phyloP scores from a whole-genome alignment of 2,113 vertebrate genomes.

The Saguinus imperator region DNA sequence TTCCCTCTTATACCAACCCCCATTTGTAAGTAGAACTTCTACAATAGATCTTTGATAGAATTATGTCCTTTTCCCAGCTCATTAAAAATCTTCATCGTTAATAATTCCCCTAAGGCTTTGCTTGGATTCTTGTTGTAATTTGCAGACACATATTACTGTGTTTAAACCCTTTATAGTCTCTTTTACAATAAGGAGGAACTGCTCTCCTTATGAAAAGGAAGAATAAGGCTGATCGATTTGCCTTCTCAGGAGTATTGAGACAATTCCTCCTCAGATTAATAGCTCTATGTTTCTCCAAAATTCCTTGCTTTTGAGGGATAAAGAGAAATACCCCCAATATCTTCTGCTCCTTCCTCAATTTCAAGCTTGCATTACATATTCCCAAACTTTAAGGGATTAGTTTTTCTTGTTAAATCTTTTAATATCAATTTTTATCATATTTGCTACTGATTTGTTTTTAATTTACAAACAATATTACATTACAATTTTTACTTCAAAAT shows the following conservation, averaged over 20 bases:
- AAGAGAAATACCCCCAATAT: not conserved
- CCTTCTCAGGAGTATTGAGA: not conserved
- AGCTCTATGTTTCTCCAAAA: not conserved
- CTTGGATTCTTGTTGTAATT: not conserved
- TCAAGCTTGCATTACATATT: not conserved
- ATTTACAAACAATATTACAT: not conserved
- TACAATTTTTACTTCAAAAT: not conserved
- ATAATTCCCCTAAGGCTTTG: not conserved
- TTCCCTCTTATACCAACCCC: not conserved
- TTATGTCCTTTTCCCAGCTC: not conserved
- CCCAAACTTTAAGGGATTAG: not conserved
- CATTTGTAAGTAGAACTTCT: not conserved
- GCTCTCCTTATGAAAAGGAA: not conserved
- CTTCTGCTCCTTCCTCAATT: not conserved
- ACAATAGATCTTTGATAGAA: not conserved
- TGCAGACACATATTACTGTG: not conserved
- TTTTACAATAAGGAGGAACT: not conserved
- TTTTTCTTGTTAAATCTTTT: not conserved
- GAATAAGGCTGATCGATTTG: not conserved
- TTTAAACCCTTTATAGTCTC: not conserved
- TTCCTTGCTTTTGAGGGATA: not conserved
- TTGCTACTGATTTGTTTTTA: not conserved
- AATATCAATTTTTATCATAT: not conserved
- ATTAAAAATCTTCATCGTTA: constrained; percentile 31
- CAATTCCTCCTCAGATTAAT: not conserved